These are phyloP conservation scores for Spheniscus humboldti DNA, from an alignment of 2,797 vertebrate genomes.

Conservation along the genomic window DNA sequence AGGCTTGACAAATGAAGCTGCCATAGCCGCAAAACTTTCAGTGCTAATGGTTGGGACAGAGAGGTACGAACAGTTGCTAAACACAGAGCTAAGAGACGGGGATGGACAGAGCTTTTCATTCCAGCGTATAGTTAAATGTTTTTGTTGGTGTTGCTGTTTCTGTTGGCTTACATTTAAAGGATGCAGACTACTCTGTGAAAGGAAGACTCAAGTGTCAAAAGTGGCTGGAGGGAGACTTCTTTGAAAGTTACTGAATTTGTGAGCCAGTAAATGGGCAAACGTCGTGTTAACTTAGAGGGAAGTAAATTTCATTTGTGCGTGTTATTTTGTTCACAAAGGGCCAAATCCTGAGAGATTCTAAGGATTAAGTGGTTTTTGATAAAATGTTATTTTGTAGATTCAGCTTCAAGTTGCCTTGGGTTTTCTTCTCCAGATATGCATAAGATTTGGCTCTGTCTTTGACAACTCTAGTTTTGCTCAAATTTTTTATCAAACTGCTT, in stretches of 20 bases:
- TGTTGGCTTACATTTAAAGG: conserved; percentile 12
- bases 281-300: neutral
- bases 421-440: neutral
- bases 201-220: conserved; percentile 37
- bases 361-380: conserved; percentile 42
- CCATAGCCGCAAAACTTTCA: neutral
- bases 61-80: neutral
- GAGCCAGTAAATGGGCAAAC: conserved; percentile 2
- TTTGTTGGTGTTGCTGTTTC: conserved; percentile 25
- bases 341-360: neutral
- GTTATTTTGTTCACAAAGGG: neutral
- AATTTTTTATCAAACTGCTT: conserved; percentile 52
- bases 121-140: neutral
- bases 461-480: conserved; percentile 7
- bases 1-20: conserved; percentile 3
- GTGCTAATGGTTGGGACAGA: neutral
- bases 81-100: neutral
- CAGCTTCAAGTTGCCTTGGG: neutral
- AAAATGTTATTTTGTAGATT: conserved; percentile 5
- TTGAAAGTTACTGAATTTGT: neutral
- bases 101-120: neutral
- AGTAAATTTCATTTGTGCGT: neutral
- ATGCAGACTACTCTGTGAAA: neutral
- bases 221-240: conserved; percentile 15
- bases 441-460: neutral